A percentile compares a stretch with the other conserved stretches of the same genome.
Conservation (phyloP, 2,113 vertebrate species). For the Mustelus asterias region DNA sequence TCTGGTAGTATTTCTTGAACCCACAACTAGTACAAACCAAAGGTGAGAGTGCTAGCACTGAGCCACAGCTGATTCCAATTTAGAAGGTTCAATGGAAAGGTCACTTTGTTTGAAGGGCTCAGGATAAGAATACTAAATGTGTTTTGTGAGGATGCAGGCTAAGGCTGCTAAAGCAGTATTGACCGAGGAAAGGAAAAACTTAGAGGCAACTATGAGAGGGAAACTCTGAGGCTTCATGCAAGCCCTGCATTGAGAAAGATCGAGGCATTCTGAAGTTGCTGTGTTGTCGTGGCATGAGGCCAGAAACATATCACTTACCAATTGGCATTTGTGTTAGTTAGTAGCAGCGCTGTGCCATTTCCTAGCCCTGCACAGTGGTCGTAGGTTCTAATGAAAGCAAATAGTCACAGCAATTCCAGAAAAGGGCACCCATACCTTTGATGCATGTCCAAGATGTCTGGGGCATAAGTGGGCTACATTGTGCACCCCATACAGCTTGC, state of each 20-base stretch:
- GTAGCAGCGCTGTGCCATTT: neutral
- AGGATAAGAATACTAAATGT: neutral
- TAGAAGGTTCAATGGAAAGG: neutral
- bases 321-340: neutral
- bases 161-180: neutral
- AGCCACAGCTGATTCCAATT: neutral
- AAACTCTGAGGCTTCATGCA: neutral
- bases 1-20: neutral
- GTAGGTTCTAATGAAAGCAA: neutral
- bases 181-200: neutral
- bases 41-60: neutral
- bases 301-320: neutral
- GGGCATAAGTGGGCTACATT: neutral
- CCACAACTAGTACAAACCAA: neutral
- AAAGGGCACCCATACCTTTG: neutral
- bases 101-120: neutral
- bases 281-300: neutral
- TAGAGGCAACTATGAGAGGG: neutral
- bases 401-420: neutral
- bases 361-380: neutral
- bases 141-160: neutral
- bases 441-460: neutral
- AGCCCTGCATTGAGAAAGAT: neutral
- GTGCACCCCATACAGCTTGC: neutral
- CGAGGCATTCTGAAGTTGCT: neutral